Evolutionary conservation across 1,140 invertebrate genomes (phyloP), one percentile per base, ranked within the genome.

Genomic region (Ridgeia piscesae): DNA sequence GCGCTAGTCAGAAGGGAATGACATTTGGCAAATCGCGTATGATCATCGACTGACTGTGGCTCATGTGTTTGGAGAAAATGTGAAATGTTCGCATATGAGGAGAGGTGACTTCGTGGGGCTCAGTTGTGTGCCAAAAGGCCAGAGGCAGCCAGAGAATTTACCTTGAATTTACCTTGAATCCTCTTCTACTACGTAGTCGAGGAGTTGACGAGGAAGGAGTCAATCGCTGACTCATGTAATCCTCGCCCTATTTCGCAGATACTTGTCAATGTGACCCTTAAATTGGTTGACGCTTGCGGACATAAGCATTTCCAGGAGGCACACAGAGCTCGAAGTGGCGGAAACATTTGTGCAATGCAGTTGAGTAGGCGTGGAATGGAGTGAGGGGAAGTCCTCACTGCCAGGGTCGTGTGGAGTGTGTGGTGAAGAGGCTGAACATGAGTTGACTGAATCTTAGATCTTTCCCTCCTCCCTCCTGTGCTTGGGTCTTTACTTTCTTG

Each of bases 1-100:
- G 42, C 17, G 93, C 93, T 4, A 95, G 92, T 92, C 96, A 96
- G 98, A 98, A 94, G 96, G 98, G 96, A 97, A 99, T 94, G 94
- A 96, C 93, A 93, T 95, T 96, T 92, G 95, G 95, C 42, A 96
- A 91, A 33, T 48, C 34, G 33, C 91, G 91, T 34, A 91, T 48
- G 48, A 91, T 91, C 33, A 91, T 91, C 33, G 91, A 91, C 48
- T 91, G 48, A 58, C 33, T 90, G 89, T 90, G 58, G 27, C 17
- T 8, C 58, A 21, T 77, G 58, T 77, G 27, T 77, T 9, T 21
- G 58, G 58, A 21, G 11, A 21, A 77, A 77, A 77, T 77, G 58
- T 77, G 0, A 77, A 77, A 77, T 77, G 58, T 21, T 77, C 17
- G 27, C 27, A 21, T 11, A 42, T 6, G 42, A 42, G 42, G 42